Evolutionary conservation across 2,888 invertebrate genomes (phyloP).

Genomic region (Caenorhabditis sinica): DNA sequence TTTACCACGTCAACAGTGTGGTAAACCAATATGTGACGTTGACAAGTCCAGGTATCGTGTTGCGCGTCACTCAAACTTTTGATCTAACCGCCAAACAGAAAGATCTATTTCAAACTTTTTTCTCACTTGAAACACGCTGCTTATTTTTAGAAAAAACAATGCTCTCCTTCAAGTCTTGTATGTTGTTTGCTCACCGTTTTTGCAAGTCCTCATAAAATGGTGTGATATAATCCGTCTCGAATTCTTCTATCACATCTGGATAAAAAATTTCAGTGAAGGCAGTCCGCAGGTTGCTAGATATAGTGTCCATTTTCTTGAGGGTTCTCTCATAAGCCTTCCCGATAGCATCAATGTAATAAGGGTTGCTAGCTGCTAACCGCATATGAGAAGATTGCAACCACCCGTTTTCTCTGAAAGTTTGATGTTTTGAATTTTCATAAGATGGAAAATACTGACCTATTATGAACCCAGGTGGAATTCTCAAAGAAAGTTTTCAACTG

Average conservation of each 20-base stretch:
- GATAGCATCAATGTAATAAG: constrained; percentile 70
- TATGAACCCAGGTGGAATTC: constrained; percentile 75
- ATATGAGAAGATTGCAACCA: constrained; percentile 71
- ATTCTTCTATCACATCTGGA: constrained; percentile 67
- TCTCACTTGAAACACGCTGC: neutral
- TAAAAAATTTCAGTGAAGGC: constrained; percentile 66
- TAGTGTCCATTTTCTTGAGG: constrained; percentile 65
- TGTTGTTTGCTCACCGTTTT: constrained; percentile 44
- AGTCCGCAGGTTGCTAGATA: constrained; percentile 47
- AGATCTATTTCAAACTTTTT: neutral
- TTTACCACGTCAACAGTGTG: constrained; percentile 21
- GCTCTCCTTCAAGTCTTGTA: too few relatives aligned
- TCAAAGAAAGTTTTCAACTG: constrained; percentile 71
- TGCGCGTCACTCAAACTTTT: constrained; percentile 28
- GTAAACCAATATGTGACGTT: constrained; percentile 39
- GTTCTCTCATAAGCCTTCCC: constrained; percentile 65
- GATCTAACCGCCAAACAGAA: constrained; percentile 22
- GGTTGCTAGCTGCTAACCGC: constrained; percentile 64
- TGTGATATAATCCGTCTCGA: constrained; percentile 63
- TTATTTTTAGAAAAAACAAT: neutral
- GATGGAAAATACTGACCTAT: constrained; percentile 58
- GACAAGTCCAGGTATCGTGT: constrained; percentile 32
- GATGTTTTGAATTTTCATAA: neutral
- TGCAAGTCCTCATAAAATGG: constrained; percentile 67
- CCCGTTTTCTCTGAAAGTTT: constrained; percentile 65